Conservation (phyloP, 2,113 vertebrate species). For the Oreamnos americanus region DNA sequence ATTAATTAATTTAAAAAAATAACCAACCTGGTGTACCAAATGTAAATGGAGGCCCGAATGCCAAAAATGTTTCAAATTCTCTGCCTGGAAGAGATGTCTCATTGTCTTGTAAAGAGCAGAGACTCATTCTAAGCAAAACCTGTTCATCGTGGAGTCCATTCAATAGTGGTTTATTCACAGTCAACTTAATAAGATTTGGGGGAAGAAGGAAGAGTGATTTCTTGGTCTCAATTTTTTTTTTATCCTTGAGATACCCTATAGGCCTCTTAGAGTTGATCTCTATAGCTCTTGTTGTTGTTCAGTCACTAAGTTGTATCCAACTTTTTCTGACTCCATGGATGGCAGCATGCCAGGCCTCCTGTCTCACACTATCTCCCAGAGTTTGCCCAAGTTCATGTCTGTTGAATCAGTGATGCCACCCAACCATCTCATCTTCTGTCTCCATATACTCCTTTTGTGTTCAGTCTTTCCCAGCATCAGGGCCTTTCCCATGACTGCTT, state of each 20-base stretch:
- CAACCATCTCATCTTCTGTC: neutral
- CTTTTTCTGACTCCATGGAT: neutral
- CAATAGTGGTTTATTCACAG: neutral
- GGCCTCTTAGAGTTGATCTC: neutral
- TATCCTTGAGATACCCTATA: neutral
- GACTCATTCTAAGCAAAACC: neutral
- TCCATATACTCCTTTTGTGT: neutral
- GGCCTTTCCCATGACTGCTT: neutral
- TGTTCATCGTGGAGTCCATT: neutral
- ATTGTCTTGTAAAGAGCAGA: neutral
- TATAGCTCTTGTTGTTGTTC: neutral
- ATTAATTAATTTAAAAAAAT: neutral
- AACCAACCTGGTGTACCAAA: neutral
- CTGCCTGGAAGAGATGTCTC: neutral
- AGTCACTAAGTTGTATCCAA: neutral
- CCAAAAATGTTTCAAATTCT: neutral
- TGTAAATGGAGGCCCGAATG: neutral
- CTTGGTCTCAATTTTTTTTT: neutral
- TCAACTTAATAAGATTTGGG: neutral
- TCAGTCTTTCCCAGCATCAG: neutral
- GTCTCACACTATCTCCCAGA: neutral
- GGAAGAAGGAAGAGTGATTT: neutral
- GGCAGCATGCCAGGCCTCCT: neutral
- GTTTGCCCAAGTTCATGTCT: neutral
- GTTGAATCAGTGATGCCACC: neutral